phyloP scores from a whole-genome alignment of 2,113 vertebrate species.

The Capreolus pygargus region DNA sequence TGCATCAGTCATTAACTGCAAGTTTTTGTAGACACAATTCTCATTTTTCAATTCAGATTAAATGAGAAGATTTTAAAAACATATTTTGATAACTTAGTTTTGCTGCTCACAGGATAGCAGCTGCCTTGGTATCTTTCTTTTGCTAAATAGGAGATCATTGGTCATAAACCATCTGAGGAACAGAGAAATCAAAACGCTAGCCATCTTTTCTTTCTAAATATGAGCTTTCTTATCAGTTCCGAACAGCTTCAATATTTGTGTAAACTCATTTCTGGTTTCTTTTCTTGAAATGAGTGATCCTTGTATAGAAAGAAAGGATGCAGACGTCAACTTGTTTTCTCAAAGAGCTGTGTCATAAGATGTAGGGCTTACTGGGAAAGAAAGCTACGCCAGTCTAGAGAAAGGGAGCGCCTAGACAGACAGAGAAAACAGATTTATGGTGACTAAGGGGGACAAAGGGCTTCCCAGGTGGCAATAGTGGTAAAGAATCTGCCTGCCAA shows the following conservation, averaged over 20 bases:
- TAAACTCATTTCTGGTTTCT: background rate
- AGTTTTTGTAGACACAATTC: conserved; percentile 29
- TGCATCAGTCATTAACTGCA: background rate
- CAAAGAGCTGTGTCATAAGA: background rate
- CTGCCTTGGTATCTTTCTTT: background rate
- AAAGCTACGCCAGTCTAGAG: background rate
- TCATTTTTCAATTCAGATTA: conserved; percentile 41
- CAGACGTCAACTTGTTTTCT: background rate
- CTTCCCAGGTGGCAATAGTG: background rate
- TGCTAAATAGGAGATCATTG: background rate
- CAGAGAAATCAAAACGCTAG: background rate
- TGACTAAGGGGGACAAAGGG: background rate
- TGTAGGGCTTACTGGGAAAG: background rate
- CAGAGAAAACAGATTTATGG: background rate
- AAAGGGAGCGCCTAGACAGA: background rate
- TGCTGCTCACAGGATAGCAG: background rate
- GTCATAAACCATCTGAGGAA: background rate
- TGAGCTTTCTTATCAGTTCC: background rate
- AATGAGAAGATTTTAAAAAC: conserved; percentile 38
- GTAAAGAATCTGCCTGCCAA: background rate
- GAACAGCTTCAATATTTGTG: background rate
- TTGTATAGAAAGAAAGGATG: background rate
- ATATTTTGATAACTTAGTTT: background rate
- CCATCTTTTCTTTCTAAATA: background rate
- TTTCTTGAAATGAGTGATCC: background rate